Base-by-base conservation (phyloP, 64 coral and sea anemone genomes). In the Montipora cactus region DNA sequence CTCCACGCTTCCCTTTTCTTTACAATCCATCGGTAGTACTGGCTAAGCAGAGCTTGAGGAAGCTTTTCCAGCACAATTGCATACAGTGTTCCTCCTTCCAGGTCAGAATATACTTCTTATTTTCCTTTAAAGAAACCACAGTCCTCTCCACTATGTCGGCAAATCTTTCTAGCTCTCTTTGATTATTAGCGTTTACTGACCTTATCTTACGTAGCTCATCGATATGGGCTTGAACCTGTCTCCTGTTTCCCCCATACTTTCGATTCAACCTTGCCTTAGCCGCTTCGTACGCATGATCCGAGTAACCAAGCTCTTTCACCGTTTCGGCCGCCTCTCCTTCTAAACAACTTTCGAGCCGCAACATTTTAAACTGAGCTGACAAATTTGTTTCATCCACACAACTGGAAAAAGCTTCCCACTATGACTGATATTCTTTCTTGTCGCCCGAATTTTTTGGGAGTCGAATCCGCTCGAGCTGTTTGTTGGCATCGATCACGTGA, bases 311-410 rank as follows among this genome's bases (percentile, higher is more conserved):
- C 2, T 75, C 93, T 45, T 72, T 91, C 37, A 95, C 64, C 45
- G 74, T 91, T 20, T 91, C 49, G 18, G 88, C 93, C 50, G 48
- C 81, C 13, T 95, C 88, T 4, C 93, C 88, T 13, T 67, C 74
- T 23, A 87, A 79, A 15, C 88, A 90, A 68, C 87, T 89, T 75
- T 95, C 81, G 57, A 95, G 58, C 75, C 81, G 28, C 64, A 91
- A 87, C 88, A 95, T 87, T 67, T 90, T 95, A 87, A 95, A 91
- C 49, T 95, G 93, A 7, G 88, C 46, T 89, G 78, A 44, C n/a
- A 89, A 57, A 21, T 49, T 76, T 14, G 93, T 90, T 85, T 64
- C 55, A 77, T 95, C 93, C 22, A 90, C 74, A 78, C 88, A 90
- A 7, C 55, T 91, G 8, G 52, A 90, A 79, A 95, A 91, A 1